These are phyloP conservation scores for Daubentonia madagascariensis DNA, from an alignment of 2,113 vertebrate genomes.

Conservation along the genomic window DNA sequence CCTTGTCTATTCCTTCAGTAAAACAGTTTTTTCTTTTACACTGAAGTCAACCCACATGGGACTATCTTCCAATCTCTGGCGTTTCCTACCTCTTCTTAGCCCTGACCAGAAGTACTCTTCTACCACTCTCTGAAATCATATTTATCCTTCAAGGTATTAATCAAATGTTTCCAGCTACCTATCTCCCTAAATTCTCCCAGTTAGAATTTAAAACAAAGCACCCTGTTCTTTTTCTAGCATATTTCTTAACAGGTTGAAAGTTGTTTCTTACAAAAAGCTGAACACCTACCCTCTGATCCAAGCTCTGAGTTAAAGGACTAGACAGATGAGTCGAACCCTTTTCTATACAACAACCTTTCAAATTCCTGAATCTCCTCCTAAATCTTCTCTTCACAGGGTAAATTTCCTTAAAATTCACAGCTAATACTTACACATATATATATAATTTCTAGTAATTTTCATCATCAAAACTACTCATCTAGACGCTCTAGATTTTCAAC, in stretches of 20 bases:
- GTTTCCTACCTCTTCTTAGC: not conserved
- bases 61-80: not conserved
- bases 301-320: not conserved
- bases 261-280: not conserved
- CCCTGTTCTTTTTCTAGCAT: not conserved
- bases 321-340: not conserved
- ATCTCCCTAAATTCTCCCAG: not conserved
- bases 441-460: not conserved
- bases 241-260: not conserved
- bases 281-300: not conserved
- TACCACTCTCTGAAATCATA: not conserved
- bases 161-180: not conserved
- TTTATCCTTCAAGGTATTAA: not conserved
- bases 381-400: not conserved
- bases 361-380: not conserved
- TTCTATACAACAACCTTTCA: not conserved
- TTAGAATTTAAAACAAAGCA: not conserved
- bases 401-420: not conserved
- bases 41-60: not conserved
- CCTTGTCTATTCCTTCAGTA: not conserved
- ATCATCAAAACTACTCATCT: not conserved
- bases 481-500: not conserved
- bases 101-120: not conserved
- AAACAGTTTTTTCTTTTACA: not conserved
- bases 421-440: not conserved